These are phyloP conservation scores for Damaliscus lunatus DNA, from an alignment of 2,113 vertebrate species.

Conservation along the genomic window DNA sequence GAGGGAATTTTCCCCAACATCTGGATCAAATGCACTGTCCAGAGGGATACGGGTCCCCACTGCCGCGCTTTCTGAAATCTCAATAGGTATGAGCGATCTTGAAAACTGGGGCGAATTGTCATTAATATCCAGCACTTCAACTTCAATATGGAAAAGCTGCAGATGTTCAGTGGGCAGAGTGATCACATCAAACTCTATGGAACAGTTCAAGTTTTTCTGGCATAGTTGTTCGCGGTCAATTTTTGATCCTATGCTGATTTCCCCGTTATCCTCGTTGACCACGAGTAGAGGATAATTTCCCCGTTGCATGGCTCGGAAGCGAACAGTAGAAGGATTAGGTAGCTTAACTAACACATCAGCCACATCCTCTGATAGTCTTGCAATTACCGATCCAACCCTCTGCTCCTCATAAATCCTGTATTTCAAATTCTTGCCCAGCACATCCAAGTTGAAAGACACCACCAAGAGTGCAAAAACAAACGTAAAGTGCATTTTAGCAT, in stretches of 20 bases:
- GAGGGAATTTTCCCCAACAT: conserved; percentile 94
- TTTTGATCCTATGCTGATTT: conserved; percentile 92
- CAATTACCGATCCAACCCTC: conserved; percentile 92
- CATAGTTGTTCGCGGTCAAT: conserved; percentile 97
- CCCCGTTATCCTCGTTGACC: conserved; percentile 93
- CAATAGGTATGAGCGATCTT: conserved; percentile 91
- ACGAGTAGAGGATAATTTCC: conserved; percentile 86
- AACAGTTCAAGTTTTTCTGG: conserved; percentile 94
- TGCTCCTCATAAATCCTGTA: conserved; percentile 98
- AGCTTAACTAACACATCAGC: conserved; percentile 87
- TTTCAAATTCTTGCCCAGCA: conserved; percentile 88
- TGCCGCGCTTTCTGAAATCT: conserved; percentile 96
- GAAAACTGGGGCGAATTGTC: conserved; percentile 96
- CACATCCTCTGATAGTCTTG: conserved; percentile 91
- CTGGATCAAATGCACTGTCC: conserved; percentile 94
- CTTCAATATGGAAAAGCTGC: conserved; percentile 97
- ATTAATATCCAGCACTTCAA: conserved; percentile 97
- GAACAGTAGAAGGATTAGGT: conserved; percentile 87
- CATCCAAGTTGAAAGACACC: conserved; percentile 66
- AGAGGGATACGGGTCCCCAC: conserved; percentile 94
- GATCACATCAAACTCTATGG: conserved; percentile 97
- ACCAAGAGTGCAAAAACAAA: conserved; percentile 76
- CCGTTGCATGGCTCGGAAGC: conserved; percentile 94
- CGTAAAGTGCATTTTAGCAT: conserved; percentile 78
- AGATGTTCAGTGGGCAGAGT: conserved; percentile 95